Conservation (phyloP, 2,888 invertebrate species). For the Amphimallon solstitiale region DNA sequence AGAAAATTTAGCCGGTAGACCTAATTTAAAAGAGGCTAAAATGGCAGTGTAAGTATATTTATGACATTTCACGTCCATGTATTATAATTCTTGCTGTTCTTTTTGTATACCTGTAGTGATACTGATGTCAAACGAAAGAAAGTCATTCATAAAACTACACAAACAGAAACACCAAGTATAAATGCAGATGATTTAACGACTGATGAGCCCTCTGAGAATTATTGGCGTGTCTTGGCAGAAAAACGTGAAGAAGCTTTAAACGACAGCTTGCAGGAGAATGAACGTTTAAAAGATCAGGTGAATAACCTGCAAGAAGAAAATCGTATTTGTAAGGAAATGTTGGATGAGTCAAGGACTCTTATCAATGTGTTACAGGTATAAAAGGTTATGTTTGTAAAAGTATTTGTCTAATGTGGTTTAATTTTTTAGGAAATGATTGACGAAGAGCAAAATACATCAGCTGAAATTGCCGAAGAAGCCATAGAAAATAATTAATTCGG, state of each 20-base stretch:
- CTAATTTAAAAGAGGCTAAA: conserved; percentile 51
- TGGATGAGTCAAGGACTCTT: conserved; percentile 78
- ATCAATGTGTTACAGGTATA: conserved; percentile 79
- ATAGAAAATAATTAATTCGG: conserved; percentile 34
- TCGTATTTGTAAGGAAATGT: conserved; percentile 74
- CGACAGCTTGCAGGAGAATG: conserved; percentile 78
- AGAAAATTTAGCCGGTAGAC: conserved; percentile 80
- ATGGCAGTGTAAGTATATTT: conserved; percentile 43
- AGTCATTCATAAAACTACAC: conserved; percentile 69
- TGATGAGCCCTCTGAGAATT: conserved; percentile 74
- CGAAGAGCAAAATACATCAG: conserved; percentile 66
- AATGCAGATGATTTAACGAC: conserved; percentile 77
- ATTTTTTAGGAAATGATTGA: conserved; percentile 71
- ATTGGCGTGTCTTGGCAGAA: conserved; percentile 82
- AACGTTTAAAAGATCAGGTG: conserved; percentile 67
- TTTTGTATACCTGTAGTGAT: conserved; percentile 23
- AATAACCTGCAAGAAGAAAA: conserved; percentile 68
- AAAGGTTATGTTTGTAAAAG: too few relatives aligned
- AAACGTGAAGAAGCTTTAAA: conserved; percentile 77
- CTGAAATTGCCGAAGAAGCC: conserved; percentile 51
- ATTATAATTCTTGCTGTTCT: not conserved
- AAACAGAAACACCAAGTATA: conserved; percentile 69
- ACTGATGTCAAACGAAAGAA: conserved; percentile 65
- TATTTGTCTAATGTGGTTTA: too few relatives aligned
- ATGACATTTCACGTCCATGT: not conserved